A percentile compares a stretch with the other conserved stretches of the same genome.
Conservation (phyloP, 2,888 invertebrate species). For the Scaeva pyrastri region DNA sequence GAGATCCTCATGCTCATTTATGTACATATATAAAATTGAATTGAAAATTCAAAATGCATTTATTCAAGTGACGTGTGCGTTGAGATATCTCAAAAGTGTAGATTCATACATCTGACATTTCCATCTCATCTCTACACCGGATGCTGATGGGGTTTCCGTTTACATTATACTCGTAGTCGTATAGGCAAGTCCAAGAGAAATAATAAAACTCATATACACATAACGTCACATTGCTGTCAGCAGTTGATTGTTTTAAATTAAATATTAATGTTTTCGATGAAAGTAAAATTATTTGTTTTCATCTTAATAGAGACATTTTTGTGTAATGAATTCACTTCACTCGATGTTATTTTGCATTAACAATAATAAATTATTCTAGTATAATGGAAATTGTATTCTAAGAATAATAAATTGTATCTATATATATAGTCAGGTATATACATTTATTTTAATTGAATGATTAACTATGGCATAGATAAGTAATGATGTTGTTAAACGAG, state of each 20-base stretch:
- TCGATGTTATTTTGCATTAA: not conserved
- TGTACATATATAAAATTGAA: not conserved
- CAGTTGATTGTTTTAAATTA: not conserved
- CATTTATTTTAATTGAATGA: too few relatives aligned
- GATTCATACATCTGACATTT: slow-evolving; percentile 36
- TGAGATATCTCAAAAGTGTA: slow-evolving; percentile 13
- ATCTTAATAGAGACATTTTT: slow-evolving; percentile 11
- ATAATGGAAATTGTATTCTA: not conserved
- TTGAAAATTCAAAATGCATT: slow-evolving; percentile 30
- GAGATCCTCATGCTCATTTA: not conserved
- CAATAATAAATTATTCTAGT: not conserved
- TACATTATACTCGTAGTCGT: too few relatives aligned
- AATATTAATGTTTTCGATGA: slow-evolving; percentile 13
- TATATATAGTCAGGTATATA: not conserved
- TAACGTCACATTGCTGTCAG: not conserved
- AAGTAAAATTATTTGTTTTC: not conserved
- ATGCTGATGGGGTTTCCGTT: slow-evolving; percentile 48
- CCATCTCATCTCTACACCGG: too few relatives aligned
- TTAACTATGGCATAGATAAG: too few relatives aligned
- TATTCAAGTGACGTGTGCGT: slow-evolving; percentile 44
- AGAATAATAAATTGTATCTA: not conserved
- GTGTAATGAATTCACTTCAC: not conserved
- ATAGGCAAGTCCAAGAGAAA: too few relatives aligned
- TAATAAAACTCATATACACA: not conserved
- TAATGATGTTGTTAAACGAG: too few relatives aligned